These are phyloP conservation scores for Euschistus heros DNA, from an alignment of 1,140 invertebrate genomes.

Conservation along the genomic window DNA sequence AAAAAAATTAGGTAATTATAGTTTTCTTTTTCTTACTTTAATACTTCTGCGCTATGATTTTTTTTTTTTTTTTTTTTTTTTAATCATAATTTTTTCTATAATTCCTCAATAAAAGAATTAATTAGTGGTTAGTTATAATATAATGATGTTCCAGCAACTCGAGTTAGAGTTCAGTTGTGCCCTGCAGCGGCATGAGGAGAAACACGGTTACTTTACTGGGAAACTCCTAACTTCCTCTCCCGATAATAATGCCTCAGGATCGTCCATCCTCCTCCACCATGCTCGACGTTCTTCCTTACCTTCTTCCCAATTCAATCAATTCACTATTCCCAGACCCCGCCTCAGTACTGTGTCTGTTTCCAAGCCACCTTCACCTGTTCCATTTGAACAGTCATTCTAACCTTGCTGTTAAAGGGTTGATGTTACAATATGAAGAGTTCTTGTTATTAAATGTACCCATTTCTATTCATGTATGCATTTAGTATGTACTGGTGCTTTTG, in stretches of 20 bases:
- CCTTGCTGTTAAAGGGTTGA: background rate
- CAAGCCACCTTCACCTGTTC: background rate
- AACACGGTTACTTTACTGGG: constrained; percentile 31
- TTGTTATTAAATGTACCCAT: too few relatives aligned
- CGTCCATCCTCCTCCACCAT: constrained; percentile 36
- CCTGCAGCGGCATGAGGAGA: constrained; percentile 49
- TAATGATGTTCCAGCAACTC: constrained; percentile 40
- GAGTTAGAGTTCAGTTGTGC: constrained; percentile 56
- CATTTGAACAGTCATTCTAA: constrained; percentile 7
- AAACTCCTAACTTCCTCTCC: constrained; percentile 29
- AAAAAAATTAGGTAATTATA: too few relatives aligned
- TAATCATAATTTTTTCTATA: too few relatives aligned
- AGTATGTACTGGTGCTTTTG: too few relatives aligned
- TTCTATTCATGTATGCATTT: too few relatives aligned
- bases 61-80: too few relatives aligned
- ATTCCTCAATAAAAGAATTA: too few relatives aligned
- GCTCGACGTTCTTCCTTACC: constrained; percentile 38
- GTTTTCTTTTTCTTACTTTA: too few relatives aligned
- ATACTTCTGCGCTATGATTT: too few relatives aligned
- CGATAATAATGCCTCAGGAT: constrained; percentile 32
- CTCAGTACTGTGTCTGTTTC: background rate
- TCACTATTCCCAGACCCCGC: constrained; percentile 19
- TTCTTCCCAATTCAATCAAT: constrained; percentile 32
- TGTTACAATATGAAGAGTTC: background rate
- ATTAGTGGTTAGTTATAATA: background rate